Evolutionary conservation across 2,797 vertebrate genomes (phyloP).

Genomic region (Xerus rutilus): DNA sequence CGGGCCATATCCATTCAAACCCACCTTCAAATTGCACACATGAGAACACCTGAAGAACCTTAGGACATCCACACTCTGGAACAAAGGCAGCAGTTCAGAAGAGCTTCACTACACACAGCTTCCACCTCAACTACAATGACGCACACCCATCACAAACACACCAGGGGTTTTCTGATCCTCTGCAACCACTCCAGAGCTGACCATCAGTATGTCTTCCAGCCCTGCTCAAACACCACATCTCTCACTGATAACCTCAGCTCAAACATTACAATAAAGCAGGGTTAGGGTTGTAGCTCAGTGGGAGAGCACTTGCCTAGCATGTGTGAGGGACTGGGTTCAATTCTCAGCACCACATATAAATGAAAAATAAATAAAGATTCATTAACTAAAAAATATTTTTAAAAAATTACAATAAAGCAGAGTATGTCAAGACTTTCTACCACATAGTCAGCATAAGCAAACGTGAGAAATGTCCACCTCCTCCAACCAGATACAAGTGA

Average conservation of each 20-base stretch:
- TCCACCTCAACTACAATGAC: no score
- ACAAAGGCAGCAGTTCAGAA: background rate
- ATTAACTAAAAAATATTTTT: no score
- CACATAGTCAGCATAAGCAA: background rate
- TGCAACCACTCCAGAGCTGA: background rate
- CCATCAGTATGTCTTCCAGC: background rate
- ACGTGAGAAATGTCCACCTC: background rate
- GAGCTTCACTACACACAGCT: rapidly evolving
- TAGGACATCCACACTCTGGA: background rate
- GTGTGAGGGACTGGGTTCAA: no score
- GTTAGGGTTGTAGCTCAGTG: no score
- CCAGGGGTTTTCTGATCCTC: background rate
- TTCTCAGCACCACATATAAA: no score
- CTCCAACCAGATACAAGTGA: background rate
- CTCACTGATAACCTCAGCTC: background rate
- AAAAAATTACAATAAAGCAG: background rate
- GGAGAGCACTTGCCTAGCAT: no score
- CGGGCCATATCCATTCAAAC: background rate
- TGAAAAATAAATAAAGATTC: no score
- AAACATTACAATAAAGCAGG: background rate
- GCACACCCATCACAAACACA: background rate
- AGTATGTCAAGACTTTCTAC: background rate
- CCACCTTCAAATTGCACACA: background rate
- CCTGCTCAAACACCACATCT: background rate
- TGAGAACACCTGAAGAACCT: background rate